Percentiles rank a stretch among this genome's conserved stretches.
phyloP scores from a whole-genome alignment of 2,797 vertebrate genomes.

The Lophotriccus pileatus region DNA sequence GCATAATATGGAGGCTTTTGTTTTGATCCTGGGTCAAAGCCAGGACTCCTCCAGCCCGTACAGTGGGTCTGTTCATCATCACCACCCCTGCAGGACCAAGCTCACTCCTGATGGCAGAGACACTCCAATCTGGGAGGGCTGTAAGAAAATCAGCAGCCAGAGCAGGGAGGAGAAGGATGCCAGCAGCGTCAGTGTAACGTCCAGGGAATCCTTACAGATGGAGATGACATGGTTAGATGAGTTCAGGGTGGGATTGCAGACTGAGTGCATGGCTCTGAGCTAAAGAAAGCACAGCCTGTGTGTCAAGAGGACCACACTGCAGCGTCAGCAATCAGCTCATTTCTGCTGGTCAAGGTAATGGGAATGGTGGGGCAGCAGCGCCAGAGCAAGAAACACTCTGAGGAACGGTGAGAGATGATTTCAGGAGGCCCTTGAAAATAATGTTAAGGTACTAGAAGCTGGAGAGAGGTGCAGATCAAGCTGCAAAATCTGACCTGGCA shows the following conservation, averaged over 20 bases:
- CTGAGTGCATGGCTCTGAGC: neutral
- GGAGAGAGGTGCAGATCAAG: neutral
- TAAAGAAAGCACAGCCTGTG: neutral
- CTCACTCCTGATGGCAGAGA: accelerated
- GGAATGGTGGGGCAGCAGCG: neutral
- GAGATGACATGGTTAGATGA: neutral
- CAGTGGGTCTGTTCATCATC: neutral
- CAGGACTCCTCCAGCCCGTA: neutral
- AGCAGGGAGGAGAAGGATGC: neutral
- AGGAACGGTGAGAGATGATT: neutral
- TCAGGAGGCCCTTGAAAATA: neutral
- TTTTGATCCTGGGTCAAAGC: neutral
- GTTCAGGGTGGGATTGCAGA: neutral
- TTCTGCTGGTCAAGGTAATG: neutral
- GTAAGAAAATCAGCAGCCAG: accelerated
- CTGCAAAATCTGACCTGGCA: neutral
- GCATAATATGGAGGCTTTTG: neutral
- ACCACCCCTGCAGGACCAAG: neutral
- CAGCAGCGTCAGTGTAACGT: accelerated
- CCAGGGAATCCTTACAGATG: neutral
- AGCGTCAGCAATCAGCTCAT: neutral
- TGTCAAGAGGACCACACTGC: neutral
- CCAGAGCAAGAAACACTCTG: neutral
- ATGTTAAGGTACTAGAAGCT: neutral
- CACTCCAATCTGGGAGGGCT: neutral